Base-by-base conservation (phyloP, 2,113 vertebrate genomes). In the Lontra canadensis region DNA sequence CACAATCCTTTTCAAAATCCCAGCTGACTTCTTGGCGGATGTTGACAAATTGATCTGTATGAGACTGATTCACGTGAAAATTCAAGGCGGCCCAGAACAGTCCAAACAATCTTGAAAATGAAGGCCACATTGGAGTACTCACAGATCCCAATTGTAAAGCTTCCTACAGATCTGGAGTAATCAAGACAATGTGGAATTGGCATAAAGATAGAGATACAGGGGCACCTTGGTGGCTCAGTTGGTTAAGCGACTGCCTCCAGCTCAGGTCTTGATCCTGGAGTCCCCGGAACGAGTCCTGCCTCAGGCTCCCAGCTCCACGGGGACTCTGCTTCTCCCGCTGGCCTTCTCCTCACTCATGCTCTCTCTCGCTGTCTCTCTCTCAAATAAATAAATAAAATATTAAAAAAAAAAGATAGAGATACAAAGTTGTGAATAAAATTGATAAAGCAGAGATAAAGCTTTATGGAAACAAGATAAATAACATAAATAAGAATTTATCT, bases 41-140 rank as follows among this genome's bases (percentile, higher is more conserved):
- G 73, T 92, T 90, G 44, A 57, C 49, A 86, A 92, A 31, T 11
- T 67, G 36, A 79, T 52, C 21, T 17, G 76, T 90, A 73, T 69
- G 67, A 94, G 87, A 92, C 17, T n/a, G 67, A 36, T 44, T 86
- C 73, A 17, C 44, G 71, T 61, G n/a, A 94, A 76, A 92, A 92
- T 82, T 11, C 31, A 90, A 63, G 61, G 36, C 15, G 15, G n/a
- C 21, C 6, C 52, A 88, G 31, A 95, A 83, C 7, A 65, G 23
- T 34, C 47, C 47, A 93, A 95, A 84, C 26, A 89, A 42, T 63
- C 73, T 95, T 89, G 49, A 82, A 92, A 89, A 65, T 85, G 26
- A 76, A 88, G 69, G 57, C 76, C 23, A 49, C 82, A 95, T 85
- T 42, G 76, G 34, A 85, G 67, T 11, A 73, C 14, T 82, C n/a